These are phyloP conservation scores for Galeruca laticollis DNA, from an alignment of 2,888 invertebrate genomes.

Conservation along the genomic window DNA sequence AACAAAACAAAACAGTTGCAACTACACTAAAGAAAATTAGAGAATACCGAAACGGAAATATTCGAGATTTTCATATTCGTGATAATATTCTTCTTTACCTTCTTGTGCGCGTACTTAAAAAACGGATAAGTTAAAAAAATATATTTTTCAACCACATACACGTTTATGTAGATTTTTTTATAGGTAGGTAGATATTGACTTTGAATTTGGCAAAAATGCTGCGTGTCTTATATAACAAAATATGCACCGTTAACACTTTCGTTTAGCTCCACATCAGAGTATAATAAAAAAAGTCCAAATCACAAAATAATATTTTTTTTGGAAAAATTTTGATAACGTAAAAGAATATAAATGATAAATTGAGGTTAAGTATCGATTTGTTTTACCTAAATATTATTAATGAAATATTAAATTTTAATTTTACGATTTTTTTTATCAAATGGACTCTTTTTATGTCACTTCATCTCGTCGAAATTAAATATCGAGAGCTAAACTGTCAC, in stretches of 20 bases:
- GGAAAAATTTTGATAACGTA: no score
- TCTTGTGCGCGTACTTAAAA: constrained; percentile 59
- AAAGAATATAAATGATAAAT: no score
- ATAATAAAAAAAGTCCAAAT: not conserved
- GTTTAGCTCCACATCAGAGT: constrained; percentile 25
- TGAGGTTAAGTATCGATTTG: no score
- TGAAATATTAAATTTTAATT: no score
- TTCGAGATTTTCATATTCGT: constrained; percentile 43
- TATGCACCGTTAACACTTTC: not conserved
- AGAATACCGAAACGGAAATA: constrained; percentile 42
- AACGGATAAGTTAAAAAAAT: constrained; percentile 62
- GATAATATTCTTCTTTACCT: constrained; percentile 55
- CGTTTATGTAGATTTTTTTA: constrained; percentile 53
- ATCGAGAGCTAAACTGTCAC: constrained; percentile 24
- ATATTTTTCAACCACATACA: constrained; percentile 71
- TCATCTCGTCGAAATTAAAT: not conserved
- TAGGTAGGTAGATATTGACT: constrained; percentile 72
- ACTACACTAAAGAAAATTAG: not conserved
- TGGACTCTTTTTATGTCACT: not conserved
- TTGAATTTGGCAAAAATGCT: constrained; percentile 74
- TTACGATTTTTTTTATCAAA: no score
- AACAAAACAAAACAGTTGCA: constrained; percentile 43
- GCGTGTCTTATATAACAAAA: constrained; percentile 52
- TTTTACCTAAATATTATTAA: no score
- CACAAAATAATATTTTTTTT: no score